Conservation (phyloP, 2,113 vertebrate species). For the Muntiacus muntjak region DNA sequence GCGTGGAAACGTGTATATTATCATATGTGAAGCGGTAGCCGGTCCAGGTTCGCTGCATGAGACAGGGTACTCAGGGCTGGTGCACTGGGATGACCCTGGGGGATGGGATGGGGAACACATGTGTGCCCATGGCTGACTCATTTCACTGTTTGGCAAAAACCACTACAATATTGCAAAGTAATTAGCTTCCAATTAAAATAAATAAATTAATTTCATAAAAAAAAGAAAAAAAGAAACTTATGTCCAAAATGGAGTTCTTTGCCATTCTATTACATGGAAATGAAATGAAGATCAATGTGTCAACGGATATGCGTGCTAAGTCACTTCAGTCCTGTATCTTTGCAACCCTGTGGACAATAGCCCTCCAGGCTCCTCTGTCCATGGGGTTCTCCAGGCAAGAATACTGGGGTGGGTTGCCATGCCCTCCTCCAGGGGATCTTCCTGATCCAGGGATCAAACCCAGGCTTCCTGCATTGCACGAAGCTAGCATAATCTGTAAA, state of each 20-base stretch:
- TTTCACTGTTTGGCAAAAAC: too few relatives aligned
- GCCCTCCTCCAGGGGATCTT: not conserved
- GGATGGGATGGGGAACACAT: too few relatives aligned
- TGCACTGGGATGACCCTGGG: too few relatives aligned
- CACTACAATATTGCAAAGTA: too few relatives aligned
- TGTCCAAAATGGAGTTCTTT: not conserved
- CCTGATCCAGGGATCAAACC: not conserved
- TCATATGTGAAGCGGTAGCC: too few relatives aligned
- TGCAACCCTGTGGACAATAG: not conserved
- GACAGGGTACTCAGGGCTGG: too few relatives aligned
- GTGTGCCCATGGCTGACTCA: too few relatives aligned
- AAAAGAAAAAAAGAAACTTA: not conserved
- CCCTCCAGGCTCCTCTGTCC: not conserved
- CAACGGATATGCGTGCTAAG: not conserved
- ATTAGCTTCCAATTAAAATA: too few relatives aligned
- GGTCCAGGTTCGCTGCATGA: too few relatives aligned
- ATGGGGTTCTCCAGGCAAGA: not conserved
- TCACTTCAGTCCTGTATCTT: not conserved
- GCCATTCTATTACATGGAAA: not conserved
- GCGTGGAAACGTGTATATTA: too few relatives aligned
- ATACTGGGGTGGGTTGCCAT: not conserved
- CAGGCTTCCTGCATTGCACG: not conserved
- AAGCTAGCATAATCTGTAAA: not conserved
- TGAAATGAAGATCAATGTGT: not conserved
- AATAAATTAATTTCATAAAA: too few relatives aligned